A percentile compares a stretch with the other conserved stretches of the same genome.
phyloP scores from a whole-genome alignment of 2,888 invertebrate species.

The Chorisops tibialis region DNA sequence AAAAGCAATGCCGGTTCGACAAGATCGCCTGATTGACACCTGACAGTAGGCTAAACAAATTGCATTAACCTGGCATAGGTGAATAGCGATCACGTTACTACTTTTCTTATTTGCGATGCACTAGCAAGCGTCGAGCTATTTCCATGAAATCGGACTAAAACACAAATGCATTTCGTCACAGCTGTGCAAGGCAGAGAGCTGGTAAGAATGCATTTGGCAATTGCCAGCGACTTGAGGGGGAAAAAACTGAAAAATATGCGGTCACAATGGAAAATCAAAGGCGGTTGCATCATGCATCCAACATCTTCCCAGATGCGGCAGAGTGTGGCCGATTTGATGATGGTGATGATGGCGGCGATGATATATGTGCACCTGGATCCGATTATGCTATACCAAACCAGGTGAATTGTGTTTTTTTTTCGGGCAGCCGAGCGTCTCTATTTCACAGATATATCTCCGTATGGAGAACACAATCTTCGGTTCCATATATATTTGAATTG shows the following conservation, averaged over 20 bases:
- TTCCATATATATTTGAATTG: neutral
- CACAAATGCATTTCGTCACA: too few relatives aligned
- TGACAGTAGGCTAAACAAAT: too few relatives aligned
- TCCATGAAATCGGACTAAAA: too few relatives aligned
- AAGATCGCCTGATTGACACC: too few relatives aligned
- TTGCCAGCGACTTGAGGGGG: too few relatives aligned
- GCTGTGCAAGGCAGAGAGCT: too few relatives aligned
- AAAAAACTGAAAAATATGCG: neutral
- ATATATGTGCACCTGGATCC: slow-evolving; percentile 16
- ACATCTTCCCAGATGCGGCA: neutral
- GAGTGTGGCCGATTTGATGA: slow-evolving; percentile 11
- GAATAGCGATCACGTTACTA: too few relatives aligned
- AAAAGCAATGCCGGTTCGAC: too few relatives aligned
- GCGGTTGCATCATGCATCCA: slow-evolving; percentile 8
- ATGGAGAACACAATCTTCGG: neutral
- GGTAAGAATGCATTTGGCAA: too few relatives aligned
- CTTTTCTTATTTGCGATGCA: too few relatives aligned
- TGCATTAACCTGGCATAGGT: too few relatives aligned
- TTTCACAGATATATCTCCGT: neutral
- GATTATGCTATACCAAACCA: neutral
- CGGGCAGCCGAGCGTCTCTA: neutral
- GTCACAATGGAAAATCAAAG: neutral
- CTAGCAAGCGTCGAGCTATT: too few relatives aligned
- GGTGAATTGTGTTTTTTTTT: neutral
- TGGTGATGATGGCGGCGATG: slow-evolving; percentile 1